Base-by-base conservation (phyloP, 2,797 vertebrate species). In the Buphagus erythrorhynchus region DNA sequence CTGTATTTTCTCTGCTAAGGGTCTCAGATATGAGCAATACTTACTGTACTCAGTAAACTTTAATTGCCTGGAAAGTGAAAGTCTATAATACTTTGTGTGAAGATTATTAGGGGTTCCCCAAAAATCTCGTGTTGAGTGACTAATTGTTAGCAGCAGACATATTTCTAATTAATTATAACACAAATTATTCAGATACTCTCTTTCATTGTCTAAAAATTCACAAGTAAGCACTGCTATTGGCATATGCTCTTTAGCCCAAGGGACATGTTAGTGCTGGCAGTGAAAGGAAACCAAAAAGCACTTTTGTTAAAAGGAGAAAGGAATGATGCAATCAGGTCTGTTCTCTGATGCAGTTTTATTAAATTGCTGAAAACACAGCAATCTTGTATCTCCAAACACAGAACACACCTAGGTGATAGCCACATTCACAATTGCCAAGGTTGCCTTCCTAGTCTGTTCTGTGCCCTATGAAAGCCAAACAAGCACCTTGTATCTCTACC, bases 111-210 rank as follows among this genome's bases (percentile, higher is more conserved):
- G 46, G 20, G 6, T 11, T 84, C 88, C 52, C 73, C 57, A 36
- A 92, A 94, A 94, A 76, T 62, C 33, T 88, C 5, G 1, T 6
- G 8, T 43, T 65, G 55, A 91, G 28, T 68, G 74, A 87, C 51
- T 61, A 91, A 71, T 67, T 91, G 54, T 55, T 55, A 89, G 45
- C 40, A 93, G 46, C 58, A 87, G 69, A 85, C 38, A 25, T 8
- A 55, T 77, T 93, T 93, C 61, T 80, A 86, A 90, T 78, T 80
- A 90, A 65, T 83, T 87, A 61, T 65, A 83, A 74, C 36, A 92
- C 36, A 88, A 61, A 90, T 85, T 75, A 86, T 80, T 90, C 66
- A 83, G 58, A 72, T 36, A 54, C 11, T 42, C 10, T 63, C 28
- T 73, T 90, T 77, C 52, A 48, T 76, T 86, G 72, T 48, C 57